These are phyloP conservation scores for Argyrosomus japonicus DNA, from an alignment of 2,113 vertebrate species.

Conservation along the genomic window DNA sequence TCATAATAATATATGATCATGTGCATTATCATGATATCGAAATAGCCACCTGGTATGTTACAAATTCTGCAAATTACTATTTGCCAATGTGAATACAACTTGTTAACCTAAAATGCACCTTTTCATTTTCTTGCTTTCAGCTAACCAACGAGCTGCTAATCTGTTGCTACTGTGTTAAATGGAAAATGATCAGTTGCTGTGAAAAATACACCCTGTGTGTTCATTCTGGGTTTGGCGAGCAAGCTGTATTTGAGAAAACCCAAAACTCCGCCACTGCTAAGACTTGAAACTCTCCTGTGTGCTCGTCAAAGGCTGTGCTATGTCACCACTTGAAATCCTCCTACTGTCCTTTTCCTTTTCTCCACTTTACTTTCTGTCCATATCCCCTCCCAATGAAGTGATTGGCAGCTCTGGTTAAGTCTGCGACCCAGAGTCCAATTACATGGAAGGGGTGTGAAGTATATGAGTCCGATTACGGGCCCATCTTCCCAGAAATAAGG, in stretches of 20 bases:
- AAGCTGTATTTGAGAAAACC: neutral
- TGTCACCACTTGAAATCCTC: neutral
- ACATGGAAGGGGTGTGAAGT: constrained; percentile 61
- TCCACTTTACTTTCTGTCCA: constrained; percentile 38
- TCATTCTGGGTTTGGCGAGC: neutral
- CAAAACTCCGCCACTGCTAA: neutral
- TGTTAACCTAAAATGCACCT: too few relatives aligned
- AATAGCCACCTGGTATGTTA: neutral
- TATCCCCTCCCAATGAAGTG: constrained; percentile 37
- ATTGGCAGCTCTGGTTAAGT: constrained; percentile 67
- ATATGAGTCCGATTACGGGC: constrained; percentile 69
- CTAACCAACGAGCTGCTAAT: neutral
- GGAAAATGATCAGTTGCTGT: neutral
- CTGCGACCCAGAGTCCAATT: constrained; percentile 66
- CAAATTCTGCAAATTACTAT: too few relatives aligned
- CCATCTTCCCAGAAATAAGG: constrained; percentile 76
- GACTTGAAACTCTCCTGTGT: neutral
- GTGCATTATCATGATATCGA: too few relatives aligned
- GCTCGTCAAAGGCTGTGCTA: neutral
- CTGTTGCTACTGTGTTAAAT: neutral
- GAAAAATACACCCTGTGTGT: neutral
- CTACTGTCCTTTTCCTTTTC: constrained; percentile 1
- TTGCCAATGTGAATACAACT: neutral
- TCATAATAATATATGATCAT: too few relatives aligned
- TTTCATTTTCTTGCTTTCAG: too few relatives aligned